phyloP scores from a whole-genome alignment of 2,888 invertebrate species.

The Heteromurus nitidus region DNA sequence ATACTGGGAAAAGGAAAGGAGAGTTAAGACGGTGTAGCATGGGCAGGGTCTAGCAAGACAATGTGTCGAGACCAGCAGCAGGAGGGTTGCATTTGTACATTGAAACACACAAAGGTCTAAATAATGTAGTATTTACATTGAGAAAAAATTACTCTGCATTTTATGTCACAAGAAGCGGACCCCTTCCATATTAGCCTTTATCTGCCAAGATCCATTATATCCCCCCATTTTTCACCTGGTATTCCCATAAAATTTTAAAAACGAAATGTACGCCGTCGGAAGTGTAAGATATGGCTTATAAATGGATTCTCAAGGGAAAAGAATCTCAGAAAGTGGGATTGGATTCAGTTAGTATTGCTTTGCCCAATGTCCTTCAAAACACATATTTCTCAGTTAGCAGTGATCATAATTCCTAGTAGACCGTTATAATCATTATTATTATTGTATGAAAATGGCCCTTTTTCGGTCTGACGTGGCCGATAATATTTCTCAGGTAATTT shows the following conservation, averaged over 20 bases:
- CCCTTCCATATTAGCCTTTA: neutral
- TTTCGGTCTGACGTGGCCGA: conserved; percentile 23
- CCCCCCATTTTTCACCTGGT: conserved; percentile 1
- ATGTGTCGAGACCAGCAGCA: neutral
- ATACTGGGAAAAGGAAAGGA: no score
- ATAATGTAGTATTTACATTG: neutral
- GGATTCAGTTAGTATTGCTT: neutral
- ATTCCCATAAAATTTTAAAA: neutral
- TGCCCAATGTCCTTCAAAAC: no score
- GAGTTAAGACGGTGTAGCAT: no score
- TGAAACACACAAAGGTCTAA: neutral
- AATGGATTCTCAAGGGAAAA: neutral
- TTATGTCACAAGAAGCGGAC: neutral
- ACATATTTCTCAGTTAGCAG: no score
- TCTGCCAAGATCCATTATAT: neutral
- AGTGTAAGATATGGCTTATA: neutral
- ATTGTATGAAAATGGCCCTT: conserved; percentile 20
- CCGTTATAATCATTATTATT: conserved; percentile 39
- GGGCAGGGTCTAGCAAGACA: no score
- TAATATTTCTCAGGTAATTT: conserved; percentile 54
- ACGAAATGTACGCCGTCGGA: neutral
- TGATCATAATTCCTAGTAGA: conserved; percentile 29
- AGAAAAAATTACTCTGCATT: neutral
- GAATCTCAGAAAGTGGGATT: neutral
- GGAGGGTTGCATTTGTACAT: neutral